phyloP scores from a whole-genome alignment of 2,888 invertebrate genomes.

The Geotrupes spiniger region DNA sequence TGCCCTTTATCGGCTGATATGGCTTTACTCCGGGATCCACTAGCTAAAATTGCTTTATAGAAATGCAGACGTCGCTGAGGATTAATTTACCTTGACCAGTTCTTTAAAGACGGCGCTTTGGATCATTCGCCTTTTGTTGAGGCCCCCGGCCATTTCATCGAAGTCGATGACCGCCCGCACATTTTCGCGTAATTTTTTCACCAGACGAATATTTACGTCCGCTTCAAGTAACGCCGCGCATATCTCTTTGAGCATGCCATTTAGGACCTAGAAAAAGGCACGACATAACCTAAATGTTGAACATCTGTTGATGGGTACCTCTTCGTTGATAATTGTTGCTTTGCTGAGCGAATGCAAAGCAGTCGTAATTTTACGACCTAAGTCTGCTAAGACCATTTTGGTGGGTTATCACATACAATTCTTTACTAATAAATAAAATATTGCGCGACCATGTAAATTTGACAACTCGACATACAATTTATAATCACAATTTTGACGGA shows the following conservation, averaged over 20 bases:
- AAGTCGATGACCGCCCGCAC: conserved; percentile 96
- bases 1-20: conserved; percentile 92
- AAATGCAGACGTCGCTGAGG: not conserved
- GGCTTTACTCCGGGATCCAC: conserved; percentile 98
- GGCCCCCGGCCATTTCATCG: conserved; percentile 98
- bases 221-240: conserved; percentile 96
- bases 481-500: too few relatives aligned
- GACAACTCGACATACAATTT: too few relatives aligned
- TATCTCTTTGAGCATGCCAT: conserved; percentile 99
- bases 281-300: conserved; percentile 19
- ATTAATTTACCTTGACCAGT: conserved; percentile 76
- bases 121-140: conserved; percentile 97
- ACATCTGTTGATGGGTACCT: conserved; percentile 59
- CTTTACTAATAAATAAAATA: too few relatives aligned
- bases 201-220: conserved; percentile 93
- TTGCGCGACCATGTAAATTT: too few relatives aligned
- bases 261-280: conserved; percentile 71
- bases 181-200: conserved; percentile 95
- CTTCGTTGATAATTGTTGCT: conserved; percentile 98
- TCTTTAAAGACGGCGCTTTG: conserved; percentile 99
- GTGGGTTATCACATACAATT: too few relatives aligned
- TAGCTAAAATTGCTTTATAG: conserved; percentile 55
- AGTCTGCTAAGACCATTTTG: conserved; percentile 98
- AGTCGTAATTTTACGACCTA: conserved; percentile 98
- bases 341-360: conserved; percentile 96